These are phyloP conservation scores for Portunus trituberculatus DNA, from an alignment of 1,140 invertebrate genomes.

Conservation along the genomic window DNA sequence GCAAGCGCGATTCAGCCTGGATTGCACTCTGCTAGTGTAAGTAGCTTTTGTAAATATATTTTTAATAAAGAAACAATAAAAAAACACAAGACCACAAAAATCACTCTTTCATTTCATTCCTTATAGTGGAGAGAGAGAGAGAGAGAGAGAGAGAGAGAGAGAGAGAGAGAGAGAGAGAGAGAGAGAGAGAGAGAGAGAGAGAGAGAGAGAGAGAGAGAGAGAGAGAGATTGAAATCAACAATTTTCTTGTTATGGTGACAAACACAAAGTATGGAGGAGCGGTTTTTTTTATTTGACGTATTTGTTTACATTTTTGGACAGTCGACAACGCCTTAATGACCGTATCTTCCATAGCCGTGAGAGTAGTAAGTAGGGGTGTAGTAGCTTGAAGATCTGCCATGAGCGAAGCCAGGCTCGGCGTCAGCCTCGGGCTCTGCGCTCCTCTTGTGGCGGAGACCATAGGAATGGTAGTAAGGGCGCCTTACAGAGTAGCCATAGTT, in stretches of 20 bases:
- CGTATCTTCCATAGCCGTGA: neutral
- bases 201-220: conserved; percentile 36
- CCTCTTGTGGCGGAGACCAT: neutral
- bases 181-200: conserved; percentile 4
- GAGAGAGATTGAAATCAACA: neutral
- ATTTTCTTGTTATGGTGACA: neutral
- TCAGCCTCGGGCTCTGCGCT: neutral
- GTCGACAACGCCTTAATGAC: neutral
- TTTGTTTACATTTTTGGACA: neutral
- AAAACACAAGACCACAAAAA: neutral
- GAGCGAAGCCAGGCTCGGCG: neutral
- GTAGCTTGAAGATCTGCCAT: neutral
- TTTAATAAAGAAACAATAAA: conserved; percentile 66
- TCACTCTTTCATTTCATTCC: neutral
- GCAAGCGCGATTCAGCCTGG: neutral
- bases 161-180: conserved; percentile 29
- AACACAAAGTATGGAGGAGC: neutral
- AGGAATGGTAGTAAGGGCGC: no score
- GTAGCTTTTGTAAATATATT: conserved; percentile 70
- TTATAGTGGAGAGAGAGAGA: neutral
- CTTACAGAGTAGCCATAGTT: no score
- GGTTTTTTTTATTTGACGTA: neutral
- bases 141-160: conserved; percentile 3
- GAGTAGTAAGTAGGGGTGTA: neutral
- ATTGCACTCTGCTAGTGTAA: conserved; percentile 56